Conservation (phyloP, 2,888 invertebrate species). For the Azorinus chamasolen region DNA sequence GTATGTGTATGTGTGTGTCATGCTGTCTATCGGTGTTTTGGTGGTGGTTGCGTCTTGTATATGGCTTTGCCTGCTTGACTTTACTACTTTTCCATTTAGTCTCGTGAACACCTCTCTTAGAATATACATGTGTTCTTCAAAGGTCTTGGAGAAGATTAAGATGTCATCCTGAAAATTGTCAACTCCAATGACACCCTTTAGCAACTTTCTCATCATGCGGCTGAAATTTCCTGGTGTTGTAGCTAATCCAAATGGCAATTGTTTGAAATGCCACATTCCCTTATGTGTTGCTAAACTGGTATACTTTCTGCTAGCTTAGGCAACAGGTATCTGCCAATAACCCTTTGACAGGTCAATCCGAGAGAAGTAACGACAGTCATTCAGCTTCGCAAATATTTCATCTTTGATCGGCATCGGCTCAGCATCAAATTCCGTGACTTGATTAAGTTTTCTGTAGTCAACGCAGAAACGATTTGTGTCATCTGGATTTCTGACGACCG, state of each 20-base stretch:
- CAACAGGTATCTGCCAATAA: conserved; percentile 64
- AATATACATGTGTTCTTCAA: conserved; percentile 51
- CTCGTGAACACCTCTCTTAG: conserved; percentile 37
- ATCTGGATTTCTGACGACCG: conserved; percentile 60
- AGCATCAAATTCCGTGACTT: conserved; percentile 60
- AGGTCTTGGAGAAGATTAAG: conserved; percentile 38
- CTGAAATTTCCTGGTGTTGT: conserved; percentile 38
- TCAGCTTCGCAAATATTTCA: conserved; percentile 60
- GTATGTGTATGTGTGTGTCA: no score
- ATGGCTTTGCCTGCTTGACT: no score
- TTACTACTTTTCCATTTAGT: no score
- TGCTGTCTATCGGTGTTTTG: no score
- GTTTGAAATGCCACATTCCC: conserved; percentile 51
- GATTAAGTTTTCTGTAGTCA: conserved; percentile 63
- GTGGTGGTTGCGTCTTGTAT: no score
- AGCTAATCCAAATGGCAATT: conserved; percentile 52
- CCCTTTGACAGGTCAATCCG: conserved; percentile 63
- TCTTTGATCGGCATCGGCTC: conserved; percentile 67
- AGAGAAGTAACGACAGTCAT: conserved; percentile 47
- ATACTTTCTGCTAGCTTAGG: conserved; percentile 16
- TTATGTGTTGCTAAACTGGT: conserved; percentile 56
- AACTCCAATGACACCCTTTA: conserved; percentile 29
- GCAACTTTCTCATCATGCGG: conserved; percentile 47
- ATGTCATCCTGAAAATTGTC: conserved; percentile 63
- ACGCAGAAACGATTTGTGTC: conserved; percentile 57